Base-by-base conservation (phyloP, 2,113 vertebrate genomes). In the Ginglymostoma cirratum region DNA sequence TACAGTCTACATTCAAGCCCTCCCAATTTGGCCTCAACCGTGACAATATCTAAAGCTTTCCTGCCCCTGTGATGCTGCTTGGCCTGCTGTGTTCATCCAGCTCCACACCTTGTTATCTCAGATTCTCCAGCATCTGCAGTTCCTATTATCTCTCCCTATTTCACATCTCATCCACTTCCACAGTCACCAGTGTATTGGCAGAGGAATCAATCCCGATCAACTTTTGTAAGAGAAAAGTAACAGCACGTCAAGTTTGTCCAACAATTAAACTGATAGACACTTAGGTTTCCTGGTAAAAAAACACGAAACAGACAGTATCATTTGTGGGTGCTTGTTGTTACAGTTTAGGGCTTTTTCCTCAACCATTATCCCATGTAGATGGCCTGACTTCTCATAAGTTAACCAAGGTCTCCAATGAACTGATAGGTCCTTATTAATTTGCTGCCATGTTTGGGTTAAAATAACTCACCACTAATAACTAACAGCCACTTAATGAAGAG, bases 371-470 rank as follows among this genome's bases (percentile, higher is more conserved):
- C 17, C 65, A n/a, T 65, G 17, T 67, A 8, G 89, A 67, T 93
- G 89, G 89, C 89, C 67, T 93, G n/a, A 93, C 89, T n/a, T 93
- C n/a, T n/a, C 89, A 93, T n/a, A 93, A 66, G 61, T 93, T n/a
- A n/a, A 66, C 61, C 21, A 19, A 42, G 38, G 34, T 93, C 61
- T 66, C 89, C 61, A 67, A 21, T 42, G 89, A 38, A 93, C n/a
- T 42, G 34, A 93, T 38, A 66, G 30, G 5, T 93, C 6, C 21
- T 66, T 66, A n/a, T 92, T 65, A 19, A 42, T 93, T 93, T 34
- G 17, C 17, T 38, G n/a, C n/a, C 65, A 4, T 42, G 66, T 93
- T 92, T 93, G n/a, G 89, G 65, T 67, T 93, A 65, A 34, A 23
- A n/a, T 21, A 38, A n/a, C n/a, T 67, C 89, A 93, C 19, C 38